These are phyloP conservation scores for Tetramorium simillimum DNA, from an alignment of 1,140 invertebrate genomes.

Conservation along the genomic window DNA sequence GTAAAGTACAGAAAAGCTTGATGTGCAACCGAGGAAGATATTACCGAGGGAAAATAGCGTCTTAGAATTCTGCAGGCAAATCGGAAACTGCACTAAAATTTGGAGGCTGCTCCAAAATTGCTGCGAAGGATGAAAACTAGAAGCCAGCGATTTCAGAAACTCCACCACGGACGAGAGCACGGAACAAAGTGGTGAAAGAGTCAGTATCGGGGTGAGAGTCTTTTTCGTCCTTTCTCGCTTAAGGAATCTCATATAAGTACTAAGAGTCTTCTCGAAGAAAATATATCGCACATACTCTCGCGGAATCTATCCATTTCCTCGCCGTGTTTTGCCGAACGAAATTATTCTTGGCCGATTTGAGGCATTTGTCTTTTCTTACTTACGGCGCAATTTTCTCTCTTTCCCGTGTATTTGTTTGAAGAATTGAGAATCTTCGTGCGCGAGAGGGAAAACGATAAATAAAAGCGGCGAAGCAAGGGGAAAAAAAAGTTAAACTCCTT, in stretches of 20 bases:
- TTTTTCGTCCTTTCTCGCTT: not conserved
- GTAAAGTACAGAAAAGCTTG: conserved; percentile 37
- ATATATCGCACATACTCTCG: conserved; percentile 21
- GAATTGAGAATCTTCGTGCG: conserved; percentile 28
- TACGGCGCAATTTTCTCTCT: conserved; percentile 20
- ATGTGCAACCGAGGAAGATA: conserved; percentile 17
- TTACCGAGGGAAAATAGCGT: conserved; percentile 1
- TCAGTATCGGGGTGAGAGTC: conserved; percentile 5
- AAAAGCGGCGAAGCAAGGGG: not conserved
- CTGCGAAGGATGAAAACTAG: conserved; percentile 36
- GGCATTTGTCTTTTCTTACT: conserved; percentile 46
- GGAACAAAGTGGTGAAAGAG: conserved; percentile 9
- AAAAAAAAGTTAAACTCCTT: conserved; percentile 37
- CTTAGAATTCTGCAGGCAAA: conserved; percentile 53
- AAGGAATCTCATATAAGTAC: conserved; percentile 46
- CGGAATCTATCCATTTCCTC: conserved; percentile 37
- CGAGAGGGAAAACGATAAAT: conserved; percentile 9
- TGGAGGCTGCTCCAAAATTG: conserved; percentile 5
- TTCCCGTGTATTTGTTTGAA: conserved; percentile 37
- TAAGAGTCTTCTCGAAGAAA: conserved; percentile 4
- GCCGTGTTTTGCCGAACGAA: conserved; percentile 33
- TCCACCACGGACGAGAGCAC: not conserved
- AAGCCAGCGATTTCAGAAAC: conserved; percentile 15
- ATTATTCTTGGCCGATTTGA: conserved; percentile 48
- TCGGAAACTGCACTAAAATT: conserved; percentile 41